Evolutionary conservation across 30 jellyfish, hydroid and myxozoan genomes (phyloP).

Genomic region (Morbakka virulenta): DNA sequence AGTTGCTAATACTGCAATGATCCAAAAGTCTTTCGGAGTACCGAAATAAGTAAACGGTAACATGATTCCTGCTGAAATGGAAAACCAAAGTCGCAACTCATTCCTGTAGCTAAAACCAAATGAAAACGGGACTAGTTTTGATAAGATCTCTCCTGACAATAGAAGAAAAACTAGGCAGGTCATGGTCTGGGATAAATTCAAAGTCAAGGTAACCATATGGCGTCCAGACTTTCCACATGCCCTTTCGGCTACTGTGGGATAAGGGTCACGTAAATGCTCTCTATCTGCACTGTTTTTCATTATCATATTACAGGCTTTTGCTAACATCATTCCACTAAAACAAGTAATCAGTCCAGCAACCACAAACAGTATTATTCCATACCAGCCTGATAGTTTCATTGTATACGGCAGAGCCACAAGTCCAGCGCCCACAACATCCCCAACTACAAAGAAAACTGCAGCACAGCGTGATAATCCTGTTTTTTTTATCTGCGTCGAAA

Average conservation of each 20-base stretch:
- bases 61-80: conserved; percentile 70
- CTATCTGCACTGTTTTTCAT: conserved; percentile 61
- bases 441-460: conserved; percentile 84
- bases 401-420: conserved; percentile 92
- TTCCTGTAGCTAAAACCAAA: conserved; percentile 57
- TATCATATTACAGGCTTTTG: conserved; percentile 77
- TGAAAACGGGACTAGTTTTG: conserved; percentile 78
- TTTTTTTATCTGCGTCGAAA: too few species aligned
- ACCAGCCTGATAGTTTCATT: conserved; percentile 88
- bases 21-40: conserved; percentile 97
- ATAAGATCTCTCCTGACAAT: conserved; percentile 85
- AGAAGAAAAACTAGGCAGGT: conserved; percentile 79
- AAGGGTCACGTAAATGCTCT: conserved; percentile 89
- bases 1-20: conserved; percentile 87
- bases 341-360: conserved; percentile 67
- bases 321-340: conserved; percentile 73
- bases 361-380: conserved; percentile 79
- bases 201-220: conserved; percentile 66
- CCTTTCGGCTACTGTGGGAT: conserved; percentile 88
- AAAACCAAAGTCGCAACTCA: conserved; percentile 85
- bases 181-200: conserved; percentile 63
- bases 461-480: conserved; percentile 68
- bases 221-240: conserved; percentile 88
- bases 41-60: conserved; percentile 92
- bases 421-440: conserved; percentile 99